These are phyloP conservation scores for Drosophila rellima DNA, from an alignment of 2,888 invertebrate species.

Conservation along the genomic window DNA sequence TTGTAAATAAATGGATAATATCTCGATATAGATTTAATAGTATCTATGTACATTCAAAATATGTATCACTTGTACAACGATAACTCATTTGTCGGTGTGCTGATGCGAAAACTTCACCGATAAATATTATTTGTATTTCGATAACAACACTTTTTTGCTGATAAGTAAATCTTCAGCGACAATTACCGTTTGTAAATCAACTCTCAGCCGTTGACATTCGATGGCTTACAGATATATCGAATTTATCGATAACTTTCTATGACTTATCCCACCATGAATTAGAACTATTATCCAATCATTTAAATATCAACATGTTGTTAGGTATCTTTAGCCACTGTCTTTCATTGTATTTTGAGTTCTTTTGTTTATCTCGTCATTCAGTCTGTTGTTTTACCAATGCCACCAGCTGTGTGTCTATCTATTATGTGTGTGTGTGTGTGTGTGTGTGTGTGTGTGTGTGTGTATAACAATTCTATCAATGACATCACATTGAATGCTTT, in stretches of 20 bases:
- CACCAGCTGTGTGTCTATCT: slow-evolving; percentile 41
- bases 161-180: background rate
- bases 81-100: background rate
- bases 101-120: background rate
- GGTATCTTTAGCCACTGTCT: slow-evolving; percentile 15
- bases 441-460: slow-evolving; percentile 10
- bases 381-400: slow-evolving; percentile 52
- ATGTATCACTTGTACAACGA: background rate
- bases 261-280: background rate
- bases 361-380: slow-evolving; percentile 37
- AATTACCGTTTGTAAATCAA: background rate
- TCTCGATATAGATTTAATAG: too few species aligned
- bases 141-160: background rate
- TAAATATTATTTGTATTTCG: background rate
- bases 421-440: background rate
- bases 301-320: background rate
- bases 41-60: too few species aligned
- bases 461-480: slow-evolving; percentile 58
- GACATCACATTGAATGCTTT: slow-evolving; percentile 60
- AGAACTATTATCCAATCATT: background rate
- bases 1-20: background rate
- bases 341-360: slow-evolving; percentile 6
- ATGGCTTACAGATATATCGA: background rate
- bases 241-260: background rate
- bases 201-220: too few species aligned